Evolutionary conservation across 2,888 invertebrate species (phyloP).

Genomic region (Rutpela maculata): DNA sequence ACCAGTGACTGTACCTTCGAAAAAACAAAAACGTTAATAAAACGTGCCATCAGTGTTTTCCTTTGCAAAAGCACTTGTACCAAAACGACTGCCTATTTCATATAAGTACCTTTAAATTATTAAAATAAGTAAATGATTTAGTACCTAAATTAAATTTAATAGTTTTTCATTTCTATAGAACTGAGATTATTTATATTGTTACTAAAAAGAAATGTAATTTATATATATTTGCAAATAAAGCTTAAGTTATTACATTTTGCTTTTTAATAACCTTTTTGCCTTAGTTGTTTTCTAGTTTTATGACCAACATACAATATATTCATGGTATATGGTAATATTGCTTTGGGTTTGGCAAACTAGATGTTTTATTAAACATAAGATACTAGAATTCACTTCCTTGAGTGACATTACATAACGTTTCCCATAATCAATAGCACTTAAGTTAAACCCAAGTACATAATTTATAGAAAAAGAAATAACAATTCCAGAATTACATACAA

Average conservation of each 20-base stretch:
- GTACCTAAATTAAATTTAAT: conserved; percentile 48
- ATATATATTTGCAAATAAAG: conserved; percentile 72
- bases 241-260: conserved; percentile 69
- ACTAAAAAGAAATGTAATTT: conserved; percentile 67
- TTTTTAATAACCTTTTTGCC: conserved; percentile 68
- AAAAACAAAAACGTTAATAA: conserved; percentile 8
- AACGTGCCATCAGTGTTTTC: conserved; percentile 67
- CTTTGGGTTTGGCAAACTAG: too few relatives aligned
- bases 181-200: conserved; percentile 69
- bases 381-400: too few relatives aligned
- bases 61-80: conserved; percentile 68
- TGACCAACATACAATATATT: conserved; percentile 48
- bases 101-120: conserved; percentile 59
- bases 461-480: too few relatives aligned
- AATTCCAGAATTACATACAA: too few relatives aligned
- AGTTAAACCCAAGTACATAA: too few relatives aligned
- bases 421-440: too few relatives aligned
- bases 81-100: conserved; percentile 70
- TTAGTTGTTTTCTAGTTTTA: conserved; percentile 47
- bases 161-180: conserved; percentile 57
- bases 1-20: conserved; percentile 24
- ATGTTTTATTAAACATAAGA: too few relatives aligned
- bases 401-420: too few relatives aligned
- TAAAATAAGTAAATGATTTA: conserved; percentile 39
- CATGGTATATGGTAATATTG: neutral